phyloP scores from a whole-genome alignment of 2,888 invertebrate genomes.

The Plagodis dolabraria region DNA sequence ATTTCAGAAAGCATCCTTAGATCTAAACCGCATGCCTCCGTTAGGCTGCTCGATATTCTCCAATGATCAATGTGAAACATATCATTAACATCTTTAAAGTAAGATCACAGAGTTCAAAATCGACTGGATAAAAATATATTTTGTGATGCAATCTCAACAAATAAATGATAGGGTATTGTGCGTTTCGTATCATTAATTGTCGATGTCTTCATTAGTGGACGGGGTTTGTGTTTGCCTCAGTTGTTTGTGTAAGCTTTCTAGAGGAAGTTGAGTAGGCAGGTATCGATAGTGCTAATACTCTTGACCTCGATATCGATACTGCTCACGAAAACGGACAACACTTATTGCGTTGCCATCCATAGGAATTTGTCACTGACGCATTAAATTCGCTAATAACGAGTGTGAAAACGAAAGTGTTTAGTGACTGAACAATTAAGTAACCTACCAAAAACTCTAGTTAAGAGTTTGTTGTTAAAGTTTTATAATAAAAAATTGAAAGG shows the following conservation, averaged over 20 bases:
- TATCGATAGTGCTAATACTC: conserved; percentile 65
- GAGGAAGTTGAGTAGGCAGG: conserved; percentile 59
- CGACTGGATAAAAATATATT: neutral
- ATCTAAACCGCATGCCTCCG: conserved; percentile 39
- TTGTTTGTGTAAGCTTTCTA: conserved; percentile 72
- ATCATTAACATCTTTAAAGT: conserved; percentile 9
- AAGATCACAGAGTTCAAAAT: conserved; percentile 19
- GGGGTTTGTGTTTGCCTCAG: conserved; percentile 47
- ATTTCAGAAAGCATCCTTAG: conserved; percentile 30
- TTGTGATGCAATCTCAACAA: conserved; percentile 45
- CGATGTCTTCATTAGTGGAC: conserved; percentile 64
- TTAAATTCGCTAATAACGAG: conserved; percentile 17
- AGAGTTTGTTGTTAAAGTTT: no score
- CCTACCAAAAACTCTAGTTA: no score
- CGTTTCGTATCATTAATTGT: conserved; percentile 53
- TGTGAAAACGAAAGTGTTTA: no score
- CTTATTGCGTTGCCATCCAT: conserved; percentile 42
- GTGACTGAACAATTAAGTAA: conserved; percentile 1
- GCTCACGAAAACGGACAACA: conserved; percentile 36
- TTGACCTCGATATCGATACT: conserved; percentile 64
- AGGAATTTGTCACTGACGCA: conserved; percentile 20
- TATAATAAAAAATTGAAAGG: no score
- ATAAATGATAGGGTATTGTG: conserved; percentile 53
- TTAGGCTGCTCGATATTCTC: conserved; percentile 26
- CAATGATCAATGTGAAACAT: conserved; percentile 13